A percentile compares a stretch with the other conserved stretches of the same genome.
phyloP scores from a whole-genome alignment of 2,888 invertebrate species.

The Acrobasis consociella region DNA sequence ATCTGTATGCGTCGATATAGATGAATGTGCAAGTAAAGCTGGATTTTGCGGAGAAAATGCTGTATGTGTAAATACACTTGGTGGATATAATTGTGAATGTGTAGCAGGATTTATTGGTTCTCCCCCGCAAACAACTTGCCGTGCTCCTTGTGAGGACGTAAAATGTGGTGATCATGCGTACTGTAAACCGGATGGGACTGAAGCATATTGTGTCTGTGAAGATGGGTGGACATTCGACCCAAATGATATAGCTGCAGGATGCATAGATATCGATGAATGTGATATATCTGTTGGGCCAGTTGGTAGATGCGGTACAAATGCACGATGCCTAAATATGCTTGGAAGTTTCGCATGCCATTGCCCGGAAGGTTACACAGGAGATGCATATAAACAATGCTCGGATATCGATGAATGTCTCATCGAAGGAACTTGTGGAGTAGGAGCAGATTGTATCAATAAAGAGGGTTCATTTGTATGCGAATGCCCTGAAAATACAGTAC shows the following conservation, averaged over 20 bases:
- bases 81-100: conserved; percentile 92
- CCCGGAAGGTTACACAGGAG: conserved; percentile 92
- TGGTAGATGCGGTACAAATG: conserved; percentile 92
- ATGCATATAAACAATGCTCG: conserved; percentile 90
- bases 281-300: conserved; percentile 88
- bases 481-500: conserved; percentile 91
- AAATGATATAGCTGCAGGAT: conserved; percentile 93
- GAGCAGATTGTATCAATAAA: conserved; percentile 90
- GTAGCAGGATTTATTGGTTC: conserved; percentile 91
- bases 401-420: conserved; percentile 93
- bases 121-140: conserved; percentile 90
- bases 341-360: conserved; percentile 93
- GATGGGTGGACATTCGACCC: conserved; percentile 97
- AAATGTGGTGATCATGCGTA: conserved; percentile 94
- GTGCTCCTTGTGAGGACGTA: conserved; percentile 96
- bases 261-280: conserved; percentile 96
- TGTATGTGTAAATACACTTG: conserved; percentile 89
- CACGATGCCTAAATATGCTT: conserved; percentile 90
- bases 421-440: conserved; percentile 88
- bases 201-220: conserved; percentile 96
- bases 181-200: conserved; percentile 93
- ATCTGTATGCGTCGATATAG: conserved; percentile 90
- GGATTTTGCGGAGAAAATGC: conserved; percentile 88
- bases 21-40: conserved; percentile 86
- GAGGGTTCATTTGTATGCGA: conserved; percentile 90